Evolutionary conservation across 1,140 invertebrate genomes (phyloP), one percentile per base, ranked within the genome.

Genomic region (Drosophila equinoxialis): DNA sequence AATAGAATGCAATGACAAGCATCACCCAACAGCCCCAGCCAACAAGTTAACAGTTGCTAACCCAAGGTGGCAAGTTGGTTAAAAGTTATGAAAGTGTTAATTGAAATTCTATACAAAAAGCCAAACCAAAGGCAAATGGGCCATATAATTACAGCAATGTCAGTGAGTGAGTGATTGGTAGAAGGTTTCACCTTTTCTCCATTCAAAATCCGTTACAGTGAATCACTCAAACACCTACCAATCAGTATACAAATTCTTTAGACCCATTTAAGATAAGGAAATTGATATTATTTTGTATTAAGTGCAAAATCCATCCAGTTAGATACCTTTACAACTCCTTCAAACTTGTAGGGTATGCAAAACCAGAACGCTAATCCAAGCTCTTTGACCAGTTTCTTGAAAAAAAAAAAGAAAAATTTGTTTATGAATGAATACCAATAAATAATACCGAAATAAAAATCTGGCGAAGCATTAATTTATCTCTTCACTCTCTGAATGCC

Each of bases 61-160:
- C 68, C 64, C 68, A 66, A 71, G 68, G 75, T 77, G 74, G 65
- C 75, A 65, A 68, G 63, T 35, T 68, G 75, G 64, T 45, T 73
- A 68, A 68, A 68, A 78, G 76, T 79, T 77, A 72, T 71, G 60
- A 82, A 80, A 77, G 84, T 89, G 84, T 72, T 89, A 87, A 87
- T 73, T 89, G 81, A 64, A 65, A 84, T 58, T 33, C 55, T 63
- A 87, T 66, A 77, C 65, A 77, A 72, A 64, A 68, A 63, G 20
- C 17, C 45, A 20, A 51, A 51, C 17, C 59, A 37, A 17, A 48
- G 71, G 26, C 66, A 74, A 69, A 74, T 71, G 71, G 79, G 71
- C 77, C 45, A 67, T 67, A 45, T 59, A 65, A 17, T 76, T 61
- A 42, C 17, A 48, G 20, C 45, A 14, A 48, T 48, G 14, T 48